phyloP scores from a whole-genome alignment of 2,797 vertebrate species.

The Octomys mimax region DNA sequence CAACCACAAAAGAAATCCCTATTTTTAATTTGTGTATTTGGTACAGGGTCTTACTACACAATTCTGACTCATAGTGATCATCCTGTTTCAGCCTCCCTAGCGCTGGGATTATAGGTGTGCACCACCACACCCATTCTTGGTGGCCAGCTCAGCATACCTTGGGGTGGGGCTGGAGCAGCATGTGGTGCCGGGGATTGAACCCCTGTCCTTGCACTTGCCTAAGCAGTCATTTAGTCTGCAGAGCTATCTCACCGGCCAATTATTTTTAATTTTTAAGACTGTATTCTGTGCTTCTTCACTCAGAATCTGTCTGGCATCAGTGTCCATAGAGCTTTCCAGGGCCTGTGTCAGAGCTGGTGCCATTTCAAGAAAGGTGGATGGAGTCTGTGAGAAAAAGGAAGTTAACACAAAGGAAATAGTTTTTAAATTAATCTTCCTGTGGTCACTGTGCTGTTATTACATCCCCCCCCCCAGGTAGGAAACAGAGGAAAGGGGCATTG shows the following conservation, averaged over 20 bases:
- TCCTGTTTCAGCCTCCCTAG: too few relatives aligned
- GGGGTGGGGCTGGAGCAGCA: too few relatives aligned
- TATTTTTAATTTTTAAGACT: not conserved
- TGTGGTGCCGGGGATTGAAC: too few relatives aligned
- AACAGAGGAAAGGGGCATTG: not conserved
- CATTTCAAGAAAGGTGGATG: not conserved
- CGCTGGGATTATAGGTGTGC: too few relatives aligned
- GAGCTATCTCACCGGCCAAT: too few relatives aligned
- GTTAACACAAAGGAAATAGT: not conserved
- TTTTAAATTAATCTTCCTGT: not conserved
- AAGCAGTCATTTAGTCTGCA: too few relatives aligned
- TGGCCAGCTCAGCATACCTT: too few relatives aligned
- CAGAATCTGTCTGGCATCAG: not conserved
- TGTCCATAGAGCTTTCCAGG: not conserved
- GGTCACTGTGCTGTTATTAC: not conserved
- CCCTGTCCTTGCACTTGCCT: too few relatives aligned
- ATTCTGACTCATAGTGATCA: too few relatives aligned
- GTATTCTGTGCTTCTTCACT: slow-evolving; percentile 41
- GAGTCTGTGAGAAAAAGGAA: not conserved
- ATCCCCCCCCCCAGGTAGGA: not conserved
- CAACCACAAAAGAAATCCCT: too few relatives aligned
- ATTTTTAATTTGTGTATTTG: not conserved
- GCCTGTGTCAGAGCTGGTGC: not conserved
- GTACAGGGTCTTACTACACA: too few relatives aligned
- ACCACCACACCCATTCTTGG: too few relatives aligned